Conservation (phyloP, 2,113 vertebrate genomes). For the Microtus ochrogaster region DNA sequence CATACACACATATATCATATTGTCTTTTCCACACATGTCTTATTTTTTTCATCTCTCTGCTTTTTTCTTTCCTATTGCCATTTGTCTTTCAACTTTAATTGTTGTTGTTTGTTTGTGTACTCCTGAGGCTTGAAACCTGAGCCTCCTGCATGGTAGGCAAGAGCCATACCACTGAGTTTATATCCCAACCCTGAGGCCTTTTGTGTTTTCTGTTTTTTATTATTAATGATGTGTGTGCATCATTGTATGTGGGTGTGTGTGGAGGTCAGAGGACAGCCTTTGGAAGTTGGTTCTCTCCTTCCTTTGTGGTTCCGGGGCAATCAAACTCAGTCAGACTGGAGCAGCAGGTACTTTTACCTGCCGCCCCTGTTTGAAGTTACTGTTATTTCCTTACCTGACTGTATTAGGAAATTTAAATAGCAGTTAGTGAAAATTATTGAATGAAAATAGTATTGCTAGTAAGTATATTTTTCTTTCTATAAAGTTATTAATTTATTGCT, state of each 20-base stretch:
- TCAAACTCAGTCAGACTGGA: no score
- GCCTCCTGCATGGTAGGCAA: no score
- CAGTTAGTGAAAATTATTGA: conserved; percentile 45
- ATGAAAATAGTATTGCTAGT: conserved; percentile 41
- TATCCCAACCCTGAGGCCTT: not conserved
- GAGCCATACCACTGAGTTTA: not conserved
- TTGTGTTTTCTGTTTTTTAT: conserved; percentile 35
- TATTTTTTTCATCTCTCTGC: not conserved
- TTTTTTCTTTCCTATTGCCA: not conserved
- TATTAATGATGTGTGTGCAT: not conserved
- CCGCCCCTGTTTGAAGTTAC: not conserved
- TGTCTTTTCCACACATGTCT: not conserved
- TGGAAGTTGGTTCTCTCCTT: not conserved
- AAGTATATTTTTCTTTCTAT: not conserved
- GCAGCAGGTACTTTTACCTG: not conserved
- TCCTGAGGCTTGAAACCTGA: not conserved
- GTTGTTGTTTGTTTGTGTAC: not conserved
- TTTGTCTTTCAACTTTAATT: conserved; percentile 51
- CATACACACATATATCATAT: not conserved
- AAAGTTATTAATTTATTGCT: not conserved
- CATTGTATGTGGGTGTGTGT: not conserved
- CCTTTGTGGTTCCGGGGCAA: not conserved
- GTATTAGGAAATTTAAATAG: conserved; percentile 30
- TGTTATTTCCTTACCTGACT: conserved; percentile 21
- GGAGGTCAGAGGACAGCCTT: not conserved